Evolutionary conservation across 2,888 invertebrate species (phyloP).

Genomic region (Yponomeuta malinellus): DNA sequence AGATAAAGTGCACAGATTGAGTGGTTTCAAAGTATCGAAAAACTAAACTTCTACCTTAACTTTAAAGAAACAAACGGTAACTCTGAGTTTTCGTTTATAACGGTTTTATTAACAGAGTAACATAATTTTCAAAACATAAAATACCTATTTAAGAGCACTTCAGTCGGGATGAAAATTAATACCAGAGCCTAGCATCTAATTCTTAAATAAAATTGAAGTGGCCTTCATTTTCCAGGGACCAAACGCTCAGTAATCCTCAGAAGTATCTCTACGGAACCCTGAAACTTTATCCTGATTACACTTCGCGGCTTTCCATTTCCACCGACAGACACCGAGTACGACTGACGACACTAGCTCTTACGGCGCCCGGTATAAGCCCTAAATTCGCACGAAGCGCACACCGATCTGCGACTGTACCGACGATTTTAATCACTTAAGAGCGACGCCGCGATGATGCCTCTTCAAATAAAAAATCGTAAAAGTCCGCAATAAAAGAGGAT

Average conservation of each 20-base stretch:
- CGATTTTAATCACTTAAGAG: conserved; percentile 68
- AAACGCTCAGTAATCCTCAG: background rate
- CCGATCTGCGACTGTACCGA: conserved; percentile 34
- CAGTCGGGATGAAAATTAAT: background rate
- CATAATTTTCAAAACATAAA: background rate
- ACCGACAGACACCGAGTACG: background rate
- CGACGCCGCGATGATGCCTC: conserved; percentile 37
- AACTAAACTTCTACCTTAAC: no score
- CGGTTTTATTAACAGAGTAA: background rate
- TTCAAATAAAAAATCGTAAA: conserved; percentile 24
- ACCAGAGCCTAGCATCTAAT: background rate
- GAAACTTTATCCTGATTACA: background rate
- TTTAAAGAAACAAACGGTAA: no score
- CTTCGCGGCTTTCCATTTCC: background rate
- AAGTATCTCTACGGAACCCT: background rate
- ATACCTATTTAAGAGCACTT: no score
- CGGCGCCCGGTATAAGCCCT: background rate
- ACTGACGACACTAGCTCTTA: background rate
- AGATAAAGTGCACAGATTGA: no score
- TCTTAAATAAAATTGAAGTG: background rate
- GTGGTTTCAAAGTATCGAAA: no score
- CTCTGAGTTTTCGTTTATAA: no score
- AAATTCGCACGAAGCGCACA: background rate
- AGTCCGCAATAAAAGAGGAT: conserved; percentile 20
- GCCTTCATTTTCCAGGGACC: background rate